Conservation (phyloP, 2,113 vertebrate species). For the Tauraco erythrolophus region DNA sequence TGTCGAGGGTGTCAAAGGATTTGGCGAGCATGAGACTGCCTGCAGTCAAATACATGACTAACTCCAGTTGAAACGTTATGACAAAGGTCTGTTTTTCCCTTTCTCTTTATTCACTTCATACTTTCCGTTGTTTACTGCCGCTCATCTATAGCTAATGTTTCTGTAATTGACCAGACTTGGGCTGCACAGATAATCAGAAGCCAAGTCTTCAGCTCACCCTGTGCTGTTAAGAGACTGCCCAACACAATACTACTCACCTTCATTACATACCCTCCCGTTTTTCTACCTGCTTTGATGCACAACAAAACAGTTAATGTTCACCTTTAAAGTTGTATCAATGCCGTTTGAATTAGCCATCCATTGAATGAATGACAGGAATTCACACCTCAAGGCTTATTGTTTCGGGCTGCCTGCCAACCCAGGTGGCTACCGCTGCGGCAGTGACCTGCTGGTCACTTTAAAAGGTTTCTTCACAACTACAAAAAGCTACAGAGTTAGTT, state of each 20-base stretch:
- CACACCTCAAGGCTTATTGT: conserved; percentile 26
- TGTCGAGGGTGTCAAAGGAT: not conserved
- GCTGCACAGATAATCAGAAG: not conserved
- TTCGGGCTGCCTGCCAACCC: conserved; percentile 21
- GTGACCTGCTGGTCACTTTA: not conserved
- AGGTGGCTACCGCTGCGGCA: not conserved
- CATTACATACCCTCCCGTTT: not conserved
- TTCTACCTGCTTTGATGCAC: not conserved
- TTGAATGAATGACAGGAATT: conserved; percentile 47
- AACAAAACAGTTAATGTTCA: not conserved
- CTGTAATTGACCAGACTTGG: not conserved
- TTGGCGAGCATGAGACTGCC: not conserved
- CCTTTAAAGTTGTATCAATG: not conserved
- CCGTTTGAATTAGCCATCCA: conserved; percentile 22
- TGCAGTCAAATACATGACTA: not conserved
- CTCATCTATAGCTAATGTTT: not conserved
- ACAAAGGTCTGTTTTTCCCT: not conserved
- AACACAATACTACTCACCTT: not conserved
- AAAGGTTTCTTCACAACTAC: not conserved
- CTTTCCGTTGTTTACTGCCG: not conserved
- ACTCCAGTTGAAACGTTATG: not conserved
- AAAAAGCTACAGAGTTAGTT: not conserved
- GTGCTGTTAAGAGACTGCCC: not conserved
- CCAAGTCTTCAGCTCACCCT: not conserved
- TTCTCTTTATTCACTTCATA: not conserved